Conservation (phyloP, 2,797 vertebrate genomes). For the Phrynocephalus forsythii region DNA sequence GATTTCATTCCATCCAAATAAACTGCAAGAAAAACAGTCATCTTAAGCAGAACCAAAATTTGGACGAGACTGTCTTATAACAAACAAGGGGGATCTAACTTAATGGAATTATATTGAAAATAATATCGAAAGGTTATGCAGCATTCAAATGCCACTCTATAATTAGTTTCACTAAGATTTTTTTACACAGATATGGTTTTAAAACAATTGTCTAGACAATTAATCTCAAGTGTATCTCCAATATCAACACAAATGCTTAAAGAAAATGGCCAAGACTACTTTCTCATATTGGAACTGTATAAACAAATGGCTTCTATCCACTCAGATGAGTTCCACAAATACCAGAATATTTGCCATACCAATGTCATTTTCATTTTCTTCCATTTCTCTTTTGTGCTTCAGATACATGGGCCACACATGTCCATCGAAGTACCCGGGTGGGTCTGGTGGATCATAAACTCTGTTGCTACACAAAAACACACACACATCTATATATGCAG, state of each 20-base stretch:
- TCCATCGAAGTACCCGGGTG: slow-evolving; percentile 89
- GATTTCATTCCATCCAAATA: slow-evolving; percentile 88
- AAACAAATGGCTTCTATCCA: neutral
- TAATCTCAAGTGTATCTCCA: neutral
- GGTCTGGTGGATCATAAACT: slow-evolving; percentile 88
- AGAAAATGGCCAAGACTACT: neutral
- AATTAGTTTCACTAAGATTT: neutral
- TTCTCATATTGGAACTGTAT: neutral
- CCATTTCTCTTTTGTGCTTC: slow-evolving; percentile 85
- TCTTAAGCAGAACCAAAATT: neutral
- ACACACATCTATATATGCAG: neutral
- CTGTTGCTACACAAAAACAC: slow-evolving; percentile 81
- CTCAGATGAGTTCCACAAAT: neutral
- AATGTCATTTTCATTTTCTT: slow-evolving; percentile 75
- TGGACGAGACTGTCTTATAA: neutral
- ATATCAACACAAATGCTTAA: neutral
- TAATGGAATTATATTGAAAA: neutral
- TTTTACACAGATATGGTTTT: neutral
- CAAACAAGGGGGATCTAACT: neutral
- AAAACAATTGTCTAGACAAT: neutral
- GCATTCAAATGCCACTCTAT: neutral
- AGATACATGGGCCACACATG: slow-evolving; percentile 96
- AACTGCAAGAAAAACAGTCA: slow-evolving; percentile 72
- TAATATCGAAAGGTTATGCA: neutral
- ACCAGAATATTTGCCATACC: slow-evolving; percentile 76